phyloP scores from a whole-genome alignment of 2,888 invertebrate genomes.

The Synanthedon formicaeformis region DNA sequence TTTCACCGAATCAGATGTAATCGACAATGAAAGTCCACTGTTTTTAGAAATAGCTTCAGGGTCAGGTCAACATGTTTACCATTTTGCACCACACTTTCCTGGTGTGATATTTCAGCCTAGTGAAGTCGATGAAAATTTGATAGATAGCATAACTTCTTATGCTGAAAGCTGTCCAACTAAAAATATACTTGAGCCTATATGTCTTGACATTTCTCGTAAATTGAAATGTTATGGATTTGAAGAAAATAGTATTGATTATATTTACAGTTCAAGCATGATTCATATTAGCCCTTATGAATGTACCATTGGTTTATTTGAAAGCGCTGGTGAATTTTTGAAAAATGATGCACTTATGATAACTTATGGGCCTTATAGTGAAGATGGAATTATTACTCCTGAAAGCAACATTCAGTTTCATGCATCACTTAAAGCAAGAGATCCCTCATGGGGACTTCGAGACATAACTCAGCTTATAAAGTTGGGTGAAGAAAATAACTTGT shows the following conservation, averaged over 20 bases:
- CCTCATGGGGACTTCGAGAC: slow-evolving; percentile 86
- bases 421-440: slow-evolving; percentile 73
- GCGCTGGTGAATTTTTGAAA: slow-evolving; percentile 77
- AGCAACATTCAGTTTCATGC: slow-evolving; percentile 86
- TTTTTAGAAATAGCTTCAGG: slow-evolving; percentile 85
- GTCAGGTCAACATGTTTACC: slow-evolving; percentile 83
- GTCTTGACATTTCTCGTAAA: slow-evolving; percentile 74
- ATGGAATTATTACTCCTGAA: slow-evolving; percentile 85
- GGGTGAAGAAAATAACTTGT: slow-evolving; percentile 72
- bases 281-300: slow-evolving; percentile 85
- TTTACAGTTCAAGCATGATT: slow-evolving; percentile 88
- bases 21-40: slow-evolving; percentile 46
- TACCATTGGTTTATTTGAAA: slow-evolving; percentile 80
- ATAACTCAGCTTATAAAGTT: slow-evolving; percentile 74
- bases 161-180: slow-evolving; percentile 61
- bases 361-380: slow-evolving; percentile 86
- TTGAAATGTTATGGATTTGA: slow-evolving; percentile 47
- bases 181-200: slow-evolving; percentile 77
- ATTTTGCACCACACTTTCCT: slow-evolving; percentile 82
- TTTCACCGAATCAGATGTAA: slow-evolving; percentile 40
- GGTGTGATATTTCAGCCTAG: slow-evolving; percentile 84
- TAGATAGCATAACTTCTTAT: slow-evolving; percentile 74
- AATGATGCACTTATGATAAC: slow-evolving; percentile 79
- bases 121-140: slow-evolving; percentile 74
- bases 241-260: slow-evolving; percentile 75